These are phyloP conservation scores for Catamblyrhynchus diadema DNA, from an alignment of 2,797 vertebrate genomes.

Conservation along the genomic window DNA sequence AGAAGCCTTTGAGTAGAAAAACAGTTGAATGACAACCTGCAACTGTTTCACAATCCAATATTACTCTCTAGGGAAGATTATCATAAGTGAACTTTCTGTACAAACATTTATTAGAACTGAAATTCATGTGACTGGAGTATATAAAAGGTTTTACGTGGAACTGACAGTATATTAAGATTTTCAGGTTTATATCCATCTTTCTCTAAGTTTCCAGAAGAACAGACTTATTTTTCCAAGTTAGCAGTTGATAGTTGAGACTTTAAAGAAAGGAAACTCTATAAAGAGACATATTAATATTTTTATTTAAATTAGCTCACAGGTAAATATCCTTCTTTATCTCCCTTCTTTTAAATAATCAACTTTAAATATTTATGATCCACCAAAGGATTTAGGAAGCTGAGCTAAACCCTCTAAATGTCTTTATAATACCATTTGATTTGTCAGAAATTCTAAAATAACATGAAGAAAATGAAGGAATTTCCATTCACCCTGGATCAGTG, in stretches of 20 bases:
- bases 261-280: background rate
- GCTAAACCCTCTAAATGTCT: background rate
- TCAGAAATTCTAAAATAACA: background rate
- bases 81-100: background rate
- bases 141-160: background rate
- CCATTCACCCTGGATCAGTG: background rate
- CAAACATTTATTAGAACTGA: background rate
- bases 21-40: background rate
- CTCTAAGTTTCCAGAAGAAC: background rate
- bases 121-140: background rate
- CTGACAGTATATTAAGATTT: background rate
- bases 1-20: background rate
- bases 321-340: constrained; percentile 5
- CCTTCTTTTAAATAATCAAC: constrained; percentile 1
- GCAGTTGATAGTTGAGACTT: background rate
- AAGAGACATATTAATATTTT: background rate
- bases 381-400: background rate
- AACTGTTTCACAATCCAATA: background rate
- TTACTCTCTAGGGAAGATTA: background rate
- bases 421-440: background rate
- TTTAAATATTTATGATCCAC: constrained; percentile 21
- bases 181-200: background rate
- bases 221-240: background rate
- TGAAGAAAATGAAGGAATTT: background rate
- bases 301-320: background rate